Conservation (phyloP, 64 coral and sea anemone species). For the Porites australiensis region DNA sequence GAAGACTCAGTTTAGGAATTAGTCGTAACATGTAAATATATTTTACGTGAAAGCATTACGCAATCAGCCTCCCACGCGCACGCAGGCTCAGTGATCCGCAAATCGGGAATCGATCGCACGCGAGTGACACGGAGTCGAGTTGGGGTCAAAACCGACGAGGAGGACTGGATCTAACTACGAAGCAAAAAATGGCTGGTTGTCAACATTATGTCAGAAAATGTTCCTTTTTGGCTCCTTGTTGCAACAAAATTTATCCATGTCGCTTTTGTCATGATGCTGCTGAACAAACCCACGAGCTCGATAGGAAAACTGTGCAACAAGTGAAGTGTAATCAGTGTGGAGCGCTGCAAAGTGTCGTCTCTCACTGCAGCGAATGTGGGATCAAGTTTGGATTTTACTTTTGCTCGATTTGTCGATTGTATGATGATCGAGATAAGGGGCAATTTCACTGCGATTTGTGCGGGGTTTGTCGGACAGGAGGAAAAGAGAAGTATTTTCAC, state of each 20-base stretch:
- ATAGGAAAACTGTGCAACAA: constrained; percentile 83
- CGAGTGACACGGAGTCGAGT: too few relatives aligned
- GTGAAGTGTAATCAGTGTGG: constrained; percentile 89
- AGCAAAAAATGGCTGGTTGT: constrained; percentile 22
- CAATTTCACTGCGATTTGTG: constrained; percentile 95
- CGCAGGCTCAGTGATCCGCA: too few relatives aligned
- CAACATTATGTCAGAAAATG: constrained; percentile 96
- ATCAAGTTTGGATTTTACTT: constrained; percentile 96
- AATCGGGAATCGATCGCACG: too few relatives aligned
- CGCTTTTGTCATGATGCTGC: constrained; percentile 85
- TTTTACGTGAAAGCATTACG: too few relatives aligned
- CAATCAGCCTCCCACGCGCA: too few relatives aligned
- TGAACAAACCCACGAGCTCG: constrained; percentile 82
- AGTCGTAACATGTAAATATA: too few relatives aligned
- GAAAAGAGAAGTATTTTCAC: constrained; percentile 90
- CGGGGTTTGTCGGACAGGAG: constrained; percentile 91
- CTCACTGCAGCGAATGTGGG: constrained; percentile 71
- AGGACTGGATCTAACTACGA: too few relatives aligned
- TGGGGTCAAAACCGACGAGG: too few relatives aligned
- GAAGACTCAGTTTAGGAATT: too few relatives aligned
- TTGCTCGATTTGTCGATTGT: constrained; percentile 85
- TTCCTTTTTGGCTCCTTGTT: constrained; percentile 86
- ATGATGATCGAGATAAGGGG: constrained; percentile 93
- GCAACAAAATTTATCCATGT: constrained; percentile 88
- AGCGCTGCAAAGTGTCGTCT: constrained; percentile 64